Evolutionary conservation across 2,797 vertebrate genomes (phyloP).

Genomic region (Heteromormyrus szaboi): DNA sequence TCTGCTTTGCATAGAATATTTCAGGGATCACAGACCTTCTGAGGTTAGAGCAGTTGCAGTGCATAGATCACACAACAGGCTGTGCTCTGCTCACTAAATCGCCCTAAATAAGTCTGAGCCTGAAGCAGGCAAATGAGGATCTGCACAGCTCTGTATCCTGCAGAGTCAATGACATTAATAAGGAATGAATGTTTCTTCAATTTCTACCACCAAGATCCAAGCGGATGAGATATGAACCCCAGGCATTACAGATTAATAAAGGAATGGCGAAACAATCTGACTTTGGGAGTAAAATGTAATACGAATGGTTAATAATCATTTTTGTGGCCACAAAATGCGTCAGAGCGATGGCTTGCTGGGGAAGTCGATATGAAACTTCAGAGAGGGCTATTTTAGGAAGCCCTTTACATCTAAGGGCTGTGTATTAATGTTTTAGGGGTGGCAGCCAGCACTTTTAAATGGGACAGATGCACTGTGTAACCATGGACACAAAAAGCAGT

Average conservation of each 20-base stretch:
- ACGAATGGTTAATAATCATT: slow-evolving; percentile 14
- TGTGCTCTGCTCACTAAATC: background rate
- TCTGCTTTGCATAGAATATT: background rate
- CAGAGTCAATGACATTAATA: slow-evolving; percentile 19
- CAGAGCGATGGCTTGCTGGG: slow-evolving; percentile 8
- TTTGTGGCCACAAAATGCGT: background rate
- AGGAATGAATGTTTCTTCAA: slow-evolving; percentile 20
- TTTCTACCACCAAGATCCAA: slow-evolving; percentile 11
- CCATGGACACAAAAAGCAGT: slow-evolving; percentile 40
- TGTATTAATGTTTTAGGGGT: slow-evolving; percentile 39
- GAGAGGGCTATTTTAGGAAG: slow-evolving; percentile 22
- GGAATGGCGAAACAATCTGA: slow-evolving; percentile 15
- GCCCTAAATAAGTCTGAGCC: slow-evolving; percentile 2
- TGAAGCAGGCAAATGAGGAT: background rate
- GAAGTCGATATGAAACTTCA: slow-evolving; percentile 17
- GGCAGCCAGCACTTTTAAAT: slow-evolving; percentile 36
- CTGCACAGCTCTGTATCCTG: slow-evolving; percentile 3
- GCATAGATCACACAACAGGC: background rate
- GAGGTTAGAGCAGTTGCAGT: background rate
- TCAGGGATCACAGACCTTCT: background rate
- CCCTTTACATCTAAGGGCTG: slow-evolving; percentile 31
- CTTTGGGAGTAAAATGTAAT: slow-evolving; percentile 17
- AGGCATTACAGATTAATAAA: slow-evolving; percentile 19
- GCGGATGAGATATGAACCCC: slow-evolving; percentile 20
- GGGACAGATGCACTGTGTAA: slow-evolving; percentile 25